Base-by-base conservation (phyloP, 2,888 invertebrate species). In the Xestia sexstrigata region DNA sequence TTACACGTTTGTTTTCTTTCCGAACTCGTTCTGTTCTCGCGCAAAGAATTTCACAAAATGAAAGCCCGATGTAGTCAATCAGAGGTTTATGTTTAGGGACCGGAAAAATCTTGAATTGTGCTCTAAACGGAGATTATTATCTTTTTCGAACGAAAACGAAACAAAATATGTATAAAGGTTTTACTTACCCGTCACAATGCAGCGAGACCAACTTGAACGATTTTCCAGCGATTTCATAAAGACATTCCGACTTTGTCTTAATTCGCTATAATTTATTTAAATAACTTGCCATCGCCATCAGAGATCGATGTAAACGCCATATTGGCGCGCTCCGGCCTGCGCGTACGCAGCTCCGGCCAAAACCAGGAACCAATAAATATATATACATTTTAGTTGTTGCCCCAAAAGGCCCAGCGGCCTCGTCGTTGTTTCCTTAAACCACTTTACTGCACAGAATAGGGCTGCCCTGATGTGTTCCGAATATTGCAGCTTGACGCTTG, bases 331-430 rank as follows among this genome's bases (percentile, higher is more conserved):
- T 74, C 70, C 65, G 85, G 83, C 79, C 87, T 76, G 89, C 87
- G 88, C 91, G 89, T 89, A 91, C 90, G 90, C 86, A 88, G 90
- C 84, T 89, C 88, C 82, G 83, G 79, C 93, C 93, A 92, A 93
- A 94, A 93, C 86, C 90, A 93, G 93, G 91, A 91, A 91, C 92
- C 94, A 91, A 94, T 95, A 94, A 95, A 95, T 93, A 94, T 92
- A 91, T 89, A 92, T 91, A 93, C 93, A 93, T 94, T 94, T 95
- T 93, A 94, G 93, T 91, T 88, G 89, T 90, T 88, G 87, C 89
- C 93, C 91, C 90, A 93, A 93, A 91, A 89, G 89, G 92, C 85
- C 87, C 86, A 84, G 83, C 92, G 93, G 91, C 94, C 94, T 93
- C 93, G 92, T 83, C 84, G 90, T 90, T 94, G 93, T 95, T 95